A percentile compares a stretch with the other conserved stretches of the same genome.
phyloP scores from a whole-genome alignment of 1,140 invertebrate species.

The Hyposmocoma kahamanoa region DNA sequence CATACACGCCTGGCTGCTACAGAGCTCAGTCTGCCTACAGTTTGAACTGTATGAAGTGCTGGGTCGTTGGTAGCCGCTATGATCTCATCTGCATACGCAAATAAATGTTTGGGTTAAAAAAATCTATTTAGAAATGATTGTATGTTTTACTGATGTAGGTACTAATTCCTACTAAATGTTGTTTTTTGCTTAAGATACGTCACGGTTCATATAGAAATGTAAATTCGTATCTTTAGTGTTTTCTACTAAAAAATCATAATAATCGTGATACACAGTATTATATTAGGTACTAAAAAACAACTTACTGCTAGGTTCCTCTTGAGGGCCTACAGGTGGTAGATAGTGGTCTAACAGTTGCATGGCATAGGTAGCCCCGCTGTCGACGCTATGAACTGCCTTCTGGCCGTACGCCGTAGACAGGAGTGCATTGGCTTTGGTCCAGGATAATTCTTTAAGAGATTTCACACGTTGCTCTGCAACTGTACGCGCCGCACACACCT shows the following conservation, averaged over 20 bases:
- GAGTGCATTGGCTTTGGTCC: slow-evolving; percentile 81
- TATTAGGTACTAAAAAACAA: too few relatives aligned
- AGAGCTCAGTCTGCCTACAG: slow-evolving; percentile 80
- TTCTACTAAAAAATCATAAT: too few relatives aligned
- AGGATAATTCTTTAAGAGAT: slow-evolving; percentile 78
- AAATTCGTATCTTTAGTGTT: too few relatives aligned
- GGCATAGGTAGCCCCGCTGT: slow-evolving; percentile 75
- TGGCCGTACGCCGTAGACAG: slow-evolving; percentile 79
- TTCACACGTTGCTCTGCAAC: slow-evolving; percentile 76
- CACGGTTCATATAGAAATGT: too few relatives aligned
- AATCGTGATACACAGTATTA: too few relatives aligned
- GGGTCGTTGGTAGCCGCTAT: slow-evolving; percentile 75
- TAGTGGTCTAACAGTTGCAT: slow-evolving; percentile 80
- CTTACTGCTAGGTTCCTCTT: slow-evolving; percentile 56
- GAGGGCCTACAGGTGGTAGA: slow-evolving; percentile 75
- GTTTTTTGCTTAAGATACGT: too few relatives aligned
- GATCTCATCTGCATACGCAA: slow-evolving; percentile 31
- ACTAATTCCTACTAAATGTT: too few relatives aligned
- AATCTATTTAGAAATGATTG: too few relatives aligned
- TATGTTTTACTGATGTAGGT: too few relatives aligned
- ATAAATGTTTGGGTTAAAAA: too few relatives aligned
- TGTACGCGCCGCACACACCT: slow-evolving; percentile 73
- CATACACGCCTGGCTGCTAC: slow-evolving; percentile 81
- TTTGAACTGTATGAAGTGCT: slow-evolving; percentile 80
- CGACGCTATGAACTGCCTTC: slow-evolving; percentile 76